These are phyloP conservation scores for Aphrocallistes beatrix DNA, from an alignment of 37 sponge, comb jelly and placozoan species.

Conservation along the genomic window DNA sequence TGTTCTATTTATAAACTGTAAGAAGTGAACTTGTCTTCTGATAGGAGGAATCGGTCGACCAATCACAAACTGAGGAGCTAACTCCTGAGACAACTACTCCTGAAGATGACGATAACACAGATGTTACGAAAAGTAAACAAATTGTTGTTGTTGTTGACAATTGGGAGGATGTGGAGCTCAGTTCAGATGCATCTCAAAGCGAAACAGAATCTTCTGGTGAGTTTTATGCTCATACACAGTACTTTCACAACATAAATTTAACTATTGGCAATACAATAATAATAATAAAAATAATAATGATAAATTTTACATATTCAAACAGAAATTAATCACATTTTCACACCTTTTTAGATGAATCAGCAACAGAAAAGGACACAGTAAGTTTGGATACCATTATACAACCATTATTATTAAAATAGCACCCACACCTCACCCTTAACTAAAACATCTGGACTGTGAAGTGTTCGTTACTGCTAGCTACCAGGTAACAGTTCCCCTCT, in stretches of 20 bases:
- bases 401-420: not conserved
- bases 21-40: not conserved
- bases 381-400: not conserved
- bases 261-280: too few species aligned
- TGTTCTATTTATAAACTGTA: too few species aligned
- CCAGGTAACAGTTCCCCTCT: not conserved
- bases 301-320: not conserved
- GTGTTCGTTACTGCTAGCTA: not conserved
- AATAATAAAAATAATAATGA: not conserved
- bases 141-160: too few species aligned
- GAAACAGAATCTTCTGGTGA: conserved; percentile 10
- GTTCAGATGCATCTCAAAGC: not conserved
- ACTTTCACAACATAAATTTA: too few species aligned
- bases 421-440: not conserved
- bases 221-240: too few species aligned
- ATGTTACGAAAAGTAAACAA: too few species aligned
- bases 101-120: too few species aligned
- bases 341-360: not conserved
- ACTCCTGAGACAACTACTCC: too few species aligned
- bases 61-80: not conserved
- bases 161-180: conserved; percentile 28
- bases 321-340: conserved; percentile 4
- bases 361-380: not conserved
- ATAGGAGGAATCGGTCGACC: not conserved
- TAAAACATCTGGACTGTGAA: not conserved